phyloP scores from a whole-genome alignment of 2,888 invertebrate genomes.

The Cynaeus angustus region DNA sequence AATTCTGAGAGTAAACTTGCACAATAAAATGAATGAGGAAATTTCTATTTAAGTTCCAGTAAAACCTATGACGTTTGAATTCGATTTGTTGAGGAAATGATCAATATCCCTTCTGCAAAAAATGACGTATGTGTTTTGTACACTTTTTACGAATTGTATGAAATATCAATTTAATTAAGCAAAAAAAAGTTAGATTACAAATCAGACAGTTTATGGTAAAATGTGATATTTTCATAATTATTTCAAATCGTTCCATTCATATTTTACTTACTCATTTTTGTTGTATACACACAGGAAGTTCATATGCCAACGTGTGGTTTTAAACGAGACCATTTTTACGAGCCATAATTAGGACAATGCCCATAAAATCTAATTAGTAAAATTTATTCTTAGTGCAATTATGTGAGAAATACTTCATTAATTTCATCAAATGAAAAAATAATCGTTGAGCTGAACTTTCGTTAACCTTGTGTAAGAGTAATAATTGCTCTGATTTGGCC shows the following conservation, averaged over 20 bases:
- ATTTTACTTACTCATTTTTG: background rate
- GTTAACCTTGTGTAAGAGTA: too few relatives aligned
- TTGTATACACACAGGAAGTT: slow-evolving; percentile 24
- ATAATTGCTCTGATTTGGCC: too few relatives aligned
- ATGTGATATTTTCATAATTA: background rate
- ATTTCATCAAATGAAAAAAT: background rate
- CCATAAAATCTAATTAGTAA: slow-evolving; percentile 42
- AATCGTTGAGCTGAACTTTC: too few relatives aligned
- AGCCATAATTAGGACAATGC: slow-evolving; percentile 35
- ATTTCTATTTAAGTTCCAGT: background rate
- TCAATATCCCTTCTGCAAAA: too few relatives aligned
- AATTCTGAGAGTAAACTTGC: too few relatives aligned
- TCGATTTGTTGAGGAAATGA: too few relatives aligned
- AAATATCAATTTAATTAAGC: too few relatives aligned
- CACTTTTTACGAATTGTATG: background rate
- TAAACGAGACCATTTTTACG: slow-evolving; percentile 41
- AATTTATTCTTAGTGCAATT: slow-evolving; percentile 22
- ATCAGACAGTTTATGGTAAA: background rate
- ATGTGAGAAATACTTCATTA: background rate
- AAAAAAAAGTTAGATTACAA: background rate
- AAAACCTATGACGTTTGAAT: background rate
- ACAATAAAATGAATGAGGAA: too few relatives aligned
- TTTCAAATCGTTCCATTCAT: slow-evolving; percentile 1
- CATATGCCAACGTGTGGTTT: slow-evolving; percentile 23
- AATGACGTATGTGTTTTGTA: too few relatives aligned